Evolutionary conservation across 2,113 vertebrate genomes (phyloP), one percentile per base, ranked within the genome.

Genomic region (Origma solitaria): DNA sequence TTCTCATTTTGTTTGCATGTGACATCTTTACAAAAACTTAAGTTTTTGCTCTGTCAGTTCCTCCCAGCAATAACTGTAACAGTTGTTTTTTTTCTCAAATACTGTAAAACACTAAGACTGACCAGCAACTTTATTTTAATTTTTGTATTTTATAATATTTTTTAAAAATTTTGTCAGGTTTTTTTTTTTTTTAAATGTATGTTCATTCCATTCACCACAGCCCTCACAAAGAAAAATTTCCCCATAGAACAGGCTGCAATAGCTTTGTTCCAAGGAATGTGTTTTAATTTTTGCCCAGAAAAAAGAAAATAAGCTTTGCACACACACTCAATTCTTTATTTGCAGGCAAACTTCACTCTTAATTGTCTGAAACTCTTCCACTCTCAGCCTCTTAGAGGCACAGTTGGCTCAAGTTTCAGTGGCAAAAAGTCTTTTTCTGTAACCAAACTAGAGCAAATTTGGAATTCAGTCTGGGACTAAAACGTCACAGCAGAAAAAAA

Each of bases 381-480:
- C 98, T 98, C 98, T 98, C 98, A 98, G 99, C 99, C 99, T 99
- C 99, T 99, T 99, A 98, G 99, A 99, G 99, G 99, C 99, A 99
- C 99, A 98, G 99, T 99, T 99, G 99, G 99, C 98, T 99, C 98
- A 99, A 99, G 99, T 99, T 99, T 99, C 99, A 99, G 99, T 99
- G 99, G 99, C 99, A 99, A 99, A 98, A 99, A 99, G 98, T 94
- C 96, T 97, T 98, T 98, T 98, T 97, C 97, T 96, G 97, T 98
- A 98, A 98, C 98, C 98, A 99, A 99, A 99, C 98, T 98, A 99
- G 98, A 99, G 98, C 98, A 98, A 98, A 98, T 99, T 99, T 99
- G 99, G 99, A 99, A 99, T 99, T 99, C 99, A 98, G 98, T 99
- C 99, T 99, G 99, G 99, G 99, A 99, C 99, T 99, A 99, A 99